Base-by-base conservation (phyloP, 2,888 invertebrate genomes). In the Panopea generosa region DNA sequence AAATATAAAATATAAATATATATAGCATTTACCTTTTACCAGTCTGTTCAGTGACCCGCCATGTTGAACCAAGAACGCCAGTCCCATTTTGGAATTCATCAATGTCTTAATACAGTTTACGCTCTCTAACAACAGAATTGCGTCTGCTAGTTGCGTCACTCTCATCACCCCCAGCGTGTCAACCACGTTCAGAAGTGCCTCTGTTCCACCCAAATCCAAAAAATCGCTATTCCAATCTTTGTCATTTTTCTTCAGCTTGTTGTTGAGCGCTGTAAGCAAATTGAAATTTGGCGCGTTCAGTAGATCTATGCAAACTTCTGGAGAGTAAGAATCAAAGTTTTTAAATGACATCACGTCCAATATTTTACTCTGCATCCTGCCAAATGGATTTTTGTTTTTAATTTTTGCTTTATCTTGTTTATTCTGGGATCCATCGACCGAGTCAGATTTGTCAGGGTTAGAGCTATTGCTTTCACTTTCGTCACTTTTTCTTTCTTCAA, bases 1-100 rank as follows among this genome's bases (percentile, higher is more conserved):
- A n/a, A n/a, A n/a, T n/a, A n/a, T n/a, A n/a, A 33, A 33, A 33
- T 45, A 45, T 45, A 6, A 45, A 45, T 18, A 45, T 45, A 4
- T 18, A 45, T 16, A 45, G n/a, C 6, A 18, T 89, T 80, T 75
- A 95, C 95, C 95, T 92, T 97, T 96, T 61, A 97, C 97, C 89
- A 98, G 95, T 93, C 98, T 97, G 88, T 95, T 95, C 87, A 96
- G 96, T 93, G 97, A 97, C 93, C 97, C 97, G 84, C 96, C 96
- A 94, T 97, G 97, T 93, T 97, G 97, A 86, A 98, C 97, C 92
- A 98, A 97, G 93, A 97, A 97, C 94, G 97, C 97, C 93, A 98
- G 95, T 88, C 98, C 98, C 93, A 97, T 96, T 90, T 97, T 95
- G 92, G 97, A 96, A 94, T 98, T 98, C 97, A 98, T 96, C 22